Evolutionary conservation across 2,888 invertebrate species (phyloP), one percentile per base, ranked within the genome.

Genomic region (Eucriotettix oculatus): DNA sequence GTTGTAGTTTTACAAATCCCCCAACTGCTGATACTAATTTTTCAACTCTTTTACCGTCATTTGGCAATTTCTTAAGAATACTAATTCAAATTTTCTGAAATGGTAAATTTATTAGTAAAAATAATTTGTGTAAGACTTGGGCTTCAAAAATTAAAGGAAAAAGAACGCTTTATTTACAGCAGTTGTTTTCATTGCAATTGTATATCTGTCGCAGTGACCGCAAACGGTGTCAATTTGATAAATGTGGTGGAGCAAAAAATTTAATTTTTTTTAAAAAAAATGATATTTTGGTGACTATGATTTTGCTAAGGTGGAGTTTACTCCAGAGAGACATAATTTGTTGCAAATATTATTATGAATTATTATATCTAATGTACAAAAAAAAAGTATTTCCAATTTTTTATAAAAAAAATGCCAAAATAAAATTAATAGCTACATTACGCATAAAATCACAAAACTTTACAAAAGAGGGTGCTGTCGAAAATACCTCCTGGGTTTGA

Each of bases 291-390:
- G 55, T 55, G 40, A 29, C 55, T 55, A n/a, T 41, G 41, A 41
- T 40, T 55, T 40, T 40, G n/a, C n/a, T 55, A 73, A 74, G 75
- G 76, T 75, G 75, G 75, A 76, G 75, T 76, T 76, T 74, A 75
- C 76, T 75, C 74, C 73, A 70, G 69, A 71, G 70, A 71, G 66
- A 68, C 66, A 66, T 55, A 60, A 62, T 62, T 62, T 62, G 61
- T 53, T 62, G 61, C 59, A 64, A 63, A 61, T 60, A 55, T 29
- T 41, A 42, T 40, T 61, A 48, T 48, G 59, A 58, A 54, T 55
- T 58, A 59, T 57, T 60, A 60, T 56, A 60, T 62, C 52, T 58
- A 60, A 57, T 58, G 48, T 58, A 58, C 59, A 61, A 58, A 63
- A 60, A 60, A 61, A 59, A 61, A 62, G 61, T 54, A 55, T 55